Evolutionary conservation across 2,113 vertebrate genomes (phyloP).

Genomic region (Poeciliopsis prolifica): DNA sequence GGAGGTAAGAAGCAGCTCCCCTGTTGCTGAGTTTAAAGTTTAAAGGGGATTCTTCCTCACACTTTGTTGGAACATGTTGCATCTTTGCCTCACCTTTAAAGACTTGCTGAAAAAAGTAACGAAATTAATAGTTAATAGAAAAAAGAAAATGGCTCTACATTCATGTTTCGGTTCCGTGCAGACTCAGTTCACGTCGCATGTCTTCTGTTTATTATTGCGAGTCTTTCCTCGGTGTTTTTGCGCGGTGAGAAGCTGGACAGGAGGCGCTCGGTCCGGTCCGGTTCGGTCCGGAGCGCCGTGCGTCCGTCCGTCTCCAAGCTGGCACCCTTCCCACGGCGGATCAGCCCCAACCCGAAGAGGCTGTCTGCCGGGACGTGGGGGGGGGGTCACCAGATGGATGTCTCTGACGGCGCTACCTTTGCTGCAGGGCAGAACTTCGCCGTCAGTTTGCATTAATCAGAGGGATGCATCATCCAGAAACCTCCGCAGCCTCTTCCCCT

Average conservation of each 20-base stretch:
- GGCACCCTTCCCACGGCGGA: conserved; percentile 74
- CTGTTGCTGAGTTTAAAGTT: conserved; percentile 19
- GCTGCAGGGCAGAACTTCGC: conserved; percentile 68
- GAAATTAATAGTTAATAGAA: background rate
- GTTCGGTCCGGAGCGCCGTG: conserved; percentile 9
- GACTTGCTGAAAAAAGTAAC: background rate
- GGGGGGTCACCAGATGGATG: conserved; percentile 71
- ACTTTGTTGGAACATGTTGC: conserved; percentile 57
- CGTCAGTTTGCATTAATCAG: conserved; percentile 70
- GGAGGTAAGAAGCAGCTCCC: conserved; percentile 65
- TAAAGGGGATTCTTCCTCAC: background rate
- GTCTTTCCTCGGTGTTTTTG: background rate
- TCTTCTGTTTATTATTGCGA: too few relatives aligned
- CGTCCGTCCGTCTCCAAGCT: conserved; percentile 62
- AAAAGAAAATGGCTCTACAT: background rate
- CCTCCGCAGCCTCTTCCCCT: conserved; percentile 13
- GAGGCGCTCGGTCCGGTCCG: conserved; percentile 18
- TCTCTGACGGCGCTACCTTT: conserved; percentile 56
- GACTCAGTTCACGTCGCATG: too few relatives aligned
- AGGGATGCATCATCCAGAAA: conserved; percentile 46
- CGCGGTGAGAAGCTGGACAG: conserved; percentile 34
- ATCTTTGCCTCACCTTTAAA: background rate
- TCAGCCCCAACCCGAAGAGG: conserved; percentile 31
- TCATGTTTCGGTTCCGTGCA: background rate
- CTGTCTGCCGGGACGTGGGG: conserved; percentile 52